Conservation (phyloP, 2,888 invertebrate species). For the Linnaemya tessellans region DNA sequence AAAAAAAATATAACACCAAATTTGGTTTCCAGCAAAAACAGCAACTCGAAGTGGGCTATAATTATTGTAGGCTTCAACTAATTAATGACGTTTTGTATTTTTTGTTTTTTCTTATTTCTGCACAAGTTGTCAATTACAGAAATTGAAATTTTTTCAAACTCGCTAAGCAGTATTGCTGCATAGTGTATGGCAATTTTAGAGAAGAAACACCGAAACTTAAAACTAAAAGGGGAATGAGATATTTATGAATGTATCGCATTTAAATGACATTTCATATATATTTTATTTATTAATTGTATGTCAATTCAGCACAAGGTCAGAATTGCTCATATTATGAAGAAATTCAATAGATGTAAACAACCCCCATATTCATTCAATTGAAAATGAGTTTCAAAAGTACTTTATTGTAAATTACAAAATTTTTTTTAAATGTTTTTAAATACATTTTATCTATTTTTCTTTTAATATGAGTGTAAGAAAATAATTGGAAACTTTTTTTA, state of each 20-base stretch:
- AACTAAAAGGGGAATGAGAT: neutral
- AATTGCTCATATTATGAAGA: neutral
- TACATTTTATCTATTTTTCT: too few species aligned
- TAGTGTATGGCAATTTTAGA: neutral
- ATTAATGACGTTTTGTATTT: constrained; percentile 38
- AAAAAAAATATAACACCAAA: constrained; percentile 35
- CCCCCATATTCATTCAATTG: too few species aligned
- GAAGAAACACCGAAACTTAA: constrained; percentile 18
- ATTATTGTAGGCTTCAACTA: constrained; percentile 58
- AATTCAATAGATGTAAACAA: too few species aligned
- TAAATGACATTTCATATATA: neutral
- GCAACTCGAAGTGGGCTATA: constrained; percentile 52
- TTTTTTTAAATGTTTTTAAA: too few species aligned
- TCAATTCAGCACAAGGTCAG: neutral
- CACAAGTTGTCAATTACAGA: constrained; percentile 16
- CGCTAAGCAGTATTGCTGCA: neutral
- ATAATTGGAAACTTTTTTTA: too few species aligned
- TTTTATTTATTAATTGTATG: neutral
- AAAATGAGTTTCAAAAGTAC: too few species aligned
- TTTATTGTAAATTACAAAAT: too few species aligned
- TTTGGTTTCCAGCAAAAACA: constrained; percentile 40
- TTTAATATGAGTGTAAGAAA: too few species aligned
- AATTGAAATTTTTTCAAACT: constrained; percentile 3
- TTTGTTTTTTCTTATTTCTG: neutral
- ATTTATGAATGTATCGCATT: too few species aligned